A percentile compares a stretch with the other conserved stretches of the same genome.
These are phyloP conservation scores for Chloroclysta siterata DNA, from an alignment of 2,888 invertebrate species.

Conservation along the genomic window DNA sequence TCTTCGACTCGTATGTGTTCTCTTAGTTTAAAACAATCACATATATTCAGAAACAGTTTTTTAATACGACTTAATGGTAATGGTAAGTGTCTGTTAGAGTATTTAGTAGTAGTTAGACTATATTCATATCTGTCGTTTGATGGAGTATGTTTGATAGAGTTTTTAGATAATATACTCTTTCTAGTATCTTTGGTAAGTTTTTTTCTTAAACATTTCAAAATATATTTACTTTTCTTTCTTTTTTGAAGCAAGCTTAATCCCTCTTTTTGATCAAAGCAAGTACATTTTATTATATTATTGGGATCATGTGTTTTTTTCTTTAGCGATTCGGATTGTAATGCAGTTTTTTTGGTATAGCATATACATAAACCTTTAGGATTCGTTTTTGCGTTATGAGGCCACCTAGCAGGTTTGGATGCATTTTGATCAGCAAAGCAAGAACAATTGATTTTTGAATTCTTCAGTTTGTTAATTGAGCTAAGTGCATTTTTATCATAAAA, in stretches of 20 bases:
- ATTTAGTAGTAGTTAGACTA: not conserved
- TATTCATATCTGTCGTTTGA: not conserved
- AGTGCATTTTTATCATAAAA: not conserved
- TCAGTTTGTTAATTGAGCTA: not conserved
- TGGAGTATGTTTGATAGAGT: not conserved
- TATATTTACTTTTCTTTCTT: not conserved
- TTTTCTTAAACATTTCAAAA: not conserved
- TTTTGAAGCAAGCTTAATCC: not conserved
- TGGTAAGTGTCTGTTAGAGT: conserved; percentile 1
- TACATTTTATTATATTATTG: not conserved
- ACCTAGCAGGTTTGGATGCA: no score
- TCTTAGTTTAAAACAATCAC: not conserved
- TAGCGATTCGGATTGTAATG: not conserved
- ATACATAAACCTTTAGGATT: not conserved
- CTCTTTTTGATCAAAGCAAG: not conserved
- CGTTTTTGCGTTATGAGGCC: not conserved
- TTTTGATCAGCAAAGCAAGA: not conserved
- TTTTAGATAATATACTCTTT: not conserved
- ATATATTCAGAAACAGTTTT: not conserved
- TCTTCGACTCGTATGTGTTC: not conserved
- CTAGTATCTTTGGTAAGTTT: not conserved
- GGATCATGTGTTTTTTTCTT: not conserved
- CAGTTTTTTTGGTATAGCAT: not conserved
- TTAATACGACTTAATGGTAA: not conserved
- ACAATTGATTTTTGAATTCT: not conserved